Base-by-base conservation (phyloP, 2,888 invertebrate species). In the Coenonympha glycerion region DNA sequence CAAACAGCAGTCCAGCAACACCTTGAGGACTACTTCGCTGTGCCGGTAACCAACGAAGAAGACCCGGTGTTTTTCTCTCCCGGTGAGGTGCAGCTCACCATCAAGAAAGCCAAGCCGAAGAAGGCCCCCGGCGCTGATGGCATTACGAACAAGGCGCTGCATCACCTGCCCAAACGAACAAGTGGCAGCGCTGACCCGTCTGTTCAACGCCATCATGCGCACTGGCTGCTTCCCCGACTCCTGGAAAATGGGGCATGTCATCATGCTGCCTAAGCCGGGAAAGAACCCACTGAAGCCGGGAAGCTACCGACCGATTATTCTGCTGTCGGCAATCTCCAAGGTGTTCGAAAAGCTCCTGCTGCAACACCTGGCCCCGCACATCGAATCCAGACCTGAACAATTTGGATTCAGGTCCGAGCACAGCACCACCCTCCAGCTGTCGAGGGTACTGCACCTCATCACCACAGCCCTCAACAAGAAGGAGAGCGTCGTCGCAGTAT, bases 361-460 rank as follows among this genome's bases (percentile, higher is more conserved):
- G 19, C 36, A 9, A 2, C 3, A 15, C 0, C 6, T 39, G 3
- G 3, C 6, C 6, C 39, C 39, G 0, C 9, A 24, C 15, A 0
- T 39, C 1, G 3, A 6, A 2, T 39, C 57, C 11, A 52, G 45
- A 19, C 52, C 34, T 1, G 61, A 66, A 11, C 61, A 63, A 21
- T 56, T 53, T 21, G 63, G 61, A 0, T 63, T 65, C 40, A 37
- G 63, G 0, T 9, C 36, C 2, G 56, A 56, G 1, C 65, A 65
- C 49, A 54, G 53, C 4, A 68, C 64, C 0, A 61, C 64, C 0
- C 60, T 60, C 1, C 68, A 68, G 46, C 40, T 69, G 5, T n/a
- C 62, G 3, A 51, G 62, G 6, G 57, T 69, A 0, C 59, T 65
- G 5, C 62, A 65, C 39, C 9, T 39, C 4, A 6, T 59, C 3